Conservation (phyloP, 2,888 invertebrate species). For the Heteropelma amictum region DNA sequence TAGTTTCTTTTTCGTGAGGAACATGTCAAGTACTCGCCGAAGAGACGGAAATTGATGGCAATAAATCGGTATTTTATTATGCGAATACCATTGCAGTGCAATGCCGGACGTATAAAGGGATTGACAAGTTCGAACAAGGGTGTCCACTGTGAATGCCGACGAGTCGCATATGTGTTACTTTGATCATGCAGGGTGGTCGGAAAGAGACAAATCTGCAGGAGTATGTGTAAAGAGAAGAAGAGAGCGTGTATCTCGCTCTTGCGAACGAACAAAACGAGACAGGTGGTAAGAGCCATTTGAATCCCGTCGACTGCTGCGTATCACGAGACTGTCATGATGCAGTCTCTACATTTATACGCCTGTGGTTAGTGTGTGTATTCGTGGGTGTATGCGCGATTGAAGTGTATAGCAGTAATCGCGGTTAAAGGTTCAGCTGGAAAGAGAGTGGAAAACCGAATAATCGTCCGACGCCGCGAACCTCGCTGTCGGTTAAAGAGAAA, state of each 20-base stretch:
- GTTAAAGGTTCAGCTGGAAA: constrained; percentile 64
- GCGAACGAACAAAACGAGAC: too few relatives aligned
- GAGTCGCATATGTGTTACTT: constrained; percentile 52
- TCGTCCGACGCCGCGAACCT: constrained; percentile 65
- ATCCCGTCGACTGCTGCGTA: constrained; percentile 34
- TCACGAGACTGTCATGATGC: constrained; percentile 34
- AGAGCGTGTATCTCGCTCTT: too few relatives aligned
- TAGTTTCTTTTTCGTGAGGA: neutral
- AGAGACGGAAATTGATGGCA: neutral
- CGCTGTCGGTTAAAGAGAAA: constrained; percentile 29
- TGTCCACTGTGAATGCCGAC: constrained; percentile 45
- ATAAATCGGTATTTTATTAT: constrained; percentile 10
- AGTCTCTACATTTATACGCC: neutral
- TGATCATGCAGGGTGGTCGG: constrained; percentile 30
- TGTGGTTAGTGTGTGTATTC: neutral
- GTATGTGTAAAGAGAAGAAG: constrained; percentile 29
- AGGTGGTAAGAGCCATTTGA: constrained; percentile 39
- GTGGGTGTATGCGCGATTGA: neutral
- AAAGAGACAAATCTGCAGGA: constrained; percentile 8
- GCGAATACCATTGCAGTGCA: neutral
- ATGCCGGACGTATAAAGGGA: constrained; percentile 19
- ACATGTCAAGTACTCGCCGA: neutral
- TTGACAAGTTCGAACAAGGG: constrained; percentile 44
- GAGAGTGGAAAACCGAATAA: constrained; percentile 73
- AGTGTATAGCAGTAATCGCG: constrained; percentile 53